Evolutionary conservation across 2,113 vertebrate species (phyloP), one percentile per base, ranked within the genome.

Genomic region (Cavia porcellus): DNA sequence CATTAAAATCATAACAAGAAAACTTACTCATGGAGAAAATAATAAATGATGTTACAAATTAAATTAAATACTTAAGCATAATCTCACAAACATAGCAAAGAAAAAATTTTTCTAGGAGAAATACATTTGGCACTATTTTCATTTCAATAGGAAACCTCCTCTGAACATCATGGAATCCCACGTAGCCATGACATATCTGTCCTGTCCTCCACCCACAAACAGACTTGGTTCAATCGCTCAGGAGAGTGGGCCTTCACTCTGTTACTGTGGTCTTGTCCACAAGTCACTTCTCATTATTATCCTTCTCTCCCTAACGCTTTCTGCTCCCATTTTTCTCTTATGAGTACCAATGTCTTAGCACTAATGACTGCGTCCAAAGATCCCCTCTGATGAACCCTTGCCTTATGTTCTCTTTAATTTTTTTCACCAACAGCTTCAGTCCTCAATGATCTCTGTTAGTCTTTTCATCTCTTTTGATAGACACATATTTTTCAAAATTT

Each of bases 1-100:
- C 6, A 92, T 96, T 96, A 95, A 87, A 96, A 84, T 32, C 24
- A 1, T 96, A 89, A 92, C 22, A 64, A 52, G 55, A 86, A 96
- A 55, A 0, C 22, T 92, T 81, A 50, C 0, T 35, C 24, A 87
- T 4, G n/a, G 25, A 95, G 35, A 96, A 91, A 97, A 88, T 17
- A 95, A 84, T 45, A 81, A 95, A 94, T 86, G 20, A 84, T 74
- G 10, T 28, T 92, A 32, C 14, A 95, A 88, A 75, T 93, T 86
- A 77, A 84, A 89, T 90, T 75, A 92, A 47, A 38, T 87, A 68
- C 47, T 89, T 94, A 62, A 88, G 30, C 45, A 80, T 66, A 80
- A 90, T 35, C 84, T 92, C 45, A 81, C 47, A 68, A 42, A 86
- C 1, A 28, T 87, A 83, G 5, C 11, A 1, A 93, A 96, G 9